Conservation (phyloP, 2,113 vertebrate genomes). For the Hemicordylus capensis region DNA sequence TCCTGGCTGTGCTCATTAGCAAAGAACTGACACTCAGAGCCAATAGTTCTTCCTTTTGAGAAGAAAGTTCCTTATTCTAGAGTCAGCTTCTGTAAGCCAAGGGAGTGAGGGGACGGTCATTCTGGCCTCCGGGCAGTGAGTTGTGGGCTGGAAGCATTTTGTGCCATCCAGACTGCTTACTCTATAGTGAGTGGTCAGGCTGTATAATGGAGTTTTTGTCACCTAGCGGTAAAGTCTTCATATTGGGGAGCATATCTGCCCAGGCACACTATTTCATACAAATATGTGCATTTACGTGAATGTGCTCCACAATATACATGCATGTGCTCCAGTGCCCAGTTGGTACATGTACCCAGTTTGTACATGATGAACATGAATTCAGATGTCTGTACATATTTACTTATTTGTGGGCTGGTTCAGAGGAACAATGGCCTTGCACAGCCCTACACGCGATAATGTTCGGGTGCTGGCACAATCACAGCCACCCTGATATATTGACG, state of each 20-base stretch:
- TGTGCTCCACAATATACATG: too few relatives aligned
- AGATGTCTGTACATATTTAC: too few relatives aligned
- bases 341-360: too few relatives aligned
- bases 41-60: not conserved
- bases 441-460: too few relatives aligned
- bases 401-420: too few relatives aligned
- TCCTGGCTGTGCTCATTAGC: conserved; percentile 12
- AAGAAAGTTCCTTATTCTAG: not conserved
- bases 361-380: too few relatives aligned
- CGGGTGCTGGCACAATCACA: too few relatives aligned
- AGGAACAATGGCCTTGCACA: too few relatives aligned
- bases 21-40: not conserved
- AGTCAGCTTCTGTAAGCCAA: not conserved
- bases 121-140: not conserved
- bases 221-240: not conserved
- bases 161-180: not conserved
- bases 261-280: not conserved
- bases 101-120: not conserved
- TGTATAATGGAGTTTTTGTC: not conserved
- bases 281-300: not conserved
- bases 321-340: too few relatives aligned
- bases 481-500: too few relatives aligned
- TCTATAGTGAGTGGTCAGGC: not conserved
- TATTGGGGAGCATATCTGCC: not conserved
- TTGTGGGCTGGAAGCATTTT: not conserved